Conservation (phyloP, 2,888 invertebrate species). For the Drosophila flavopinicola region DNA sequence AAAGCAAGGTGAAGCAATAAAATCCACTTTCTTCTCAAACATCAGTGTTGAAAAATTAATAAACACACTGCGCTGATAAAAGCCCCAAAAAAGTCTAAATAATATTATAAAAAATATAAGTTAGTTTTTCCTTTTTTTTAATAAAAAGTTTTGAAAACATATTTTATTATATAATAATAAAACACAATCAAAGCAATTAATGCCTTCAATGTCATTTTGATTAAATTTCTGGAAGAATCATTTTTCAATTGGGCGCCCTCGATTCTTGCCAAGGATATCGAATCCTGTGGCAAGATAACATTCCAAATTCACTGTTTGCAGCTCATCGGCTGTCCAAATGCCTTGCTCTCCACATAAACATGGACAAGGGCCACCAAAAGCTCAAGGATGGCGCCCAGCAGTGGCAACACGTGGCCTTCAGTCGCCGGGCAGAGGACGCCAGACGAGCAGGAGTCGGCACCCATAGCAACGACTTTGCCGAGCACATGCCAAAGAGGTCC, state of each 20-base stretch:
- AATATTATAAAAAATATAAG: no score
- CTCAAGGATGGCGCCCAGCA: background rate
- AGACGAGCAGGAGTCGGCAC: conserved; percentile 21
- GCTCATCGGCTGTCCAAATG: background rate
- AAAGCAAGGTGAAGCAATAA: no score
- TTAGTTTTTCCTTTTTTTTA: no score
- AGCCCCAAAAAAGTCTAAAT: no score
- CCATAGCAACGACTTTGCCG: background rate
- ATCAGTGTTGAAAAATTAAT: no score
- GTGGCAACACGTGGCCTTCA: conserved; percentile 6
- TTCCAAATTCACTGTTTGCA: background rate
- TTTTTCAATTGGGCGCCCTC: background rate
- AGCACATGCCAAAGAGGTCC: background rate
- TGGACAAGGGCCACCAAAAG: background rate
- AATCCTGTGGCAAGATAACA: background rate
- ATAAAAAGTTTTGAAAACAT: no score
- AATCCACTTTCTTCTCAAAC: no score
- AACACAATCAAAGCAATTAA: background rate
- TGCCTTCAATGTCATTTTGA: background rate
- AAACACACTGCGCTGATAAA: no score
- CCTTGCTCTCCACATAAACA: background rate
- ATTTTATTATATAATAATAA: background rate
- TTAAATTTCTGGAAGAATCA: background rate
- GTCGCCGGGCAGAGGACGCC: conserved; percentile 19
- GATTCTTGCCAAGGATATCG: background rate